Conservation (phyloP, 2,797 vertebrate species). For the Rhyacichthys aspro region DNA sequence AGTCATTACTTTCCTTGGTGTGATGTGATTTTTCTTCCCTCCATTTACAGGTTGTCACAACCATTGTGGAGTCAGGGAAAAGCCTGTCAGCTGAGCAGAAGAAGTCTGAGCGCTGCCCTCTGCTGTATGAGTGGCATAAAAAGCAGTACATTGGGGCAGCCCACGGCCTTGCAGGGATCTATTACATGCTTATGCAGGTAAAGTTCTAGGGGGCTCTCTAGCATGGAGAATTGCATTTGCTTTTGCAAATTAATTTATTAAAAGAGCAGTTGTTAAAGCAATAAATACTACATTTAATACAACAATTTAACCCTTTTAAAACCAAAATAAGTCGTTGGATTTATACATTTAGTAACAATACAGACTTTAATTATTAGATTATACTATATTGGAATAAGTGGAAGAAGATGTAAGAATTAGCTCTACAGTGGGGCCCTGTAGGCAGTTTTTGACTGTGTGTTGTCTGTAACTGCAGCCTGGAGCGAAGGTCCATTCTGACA, state of each 20-base stretch:
- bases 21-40: too few species aligned
- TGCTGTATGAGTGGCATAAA: conserved; percentile 96
- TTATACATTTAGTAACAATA: too few species aligned
- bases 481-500: conserved; percentile 84
- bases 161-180: conserved; percentile 94
- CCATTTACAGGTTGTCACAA: conserved; percentile 83
- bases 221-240: too few species aligned
- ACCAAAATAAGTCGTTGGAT: too few species aligned
- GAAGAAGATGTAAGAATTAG: too few species aligned
- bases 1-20: not conserved
- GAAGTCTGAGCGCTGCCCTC: conserved; percentile 91
- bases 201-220: not conserved
- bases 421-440: not conserved
- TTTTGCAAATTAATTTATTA: too few species aligned
- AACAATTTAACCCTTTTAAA: too few species aligned
- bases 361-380: too few species aligned
- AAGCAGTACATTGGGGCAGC: conserved; percentile 97
- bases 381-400: too few species aligned
- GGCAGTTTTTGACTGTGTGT: not conserved
- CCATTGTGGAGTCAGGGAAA: conserved; percentile 92
- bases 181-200: conserved; percentile 94
- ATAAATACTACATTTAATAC: too few species aligned
- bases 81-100: conserved; percentile 88
- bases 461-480: conserved; percentile 77
- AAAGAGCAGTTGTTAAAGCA: too few species aligned